Evolutionary conservation across 2,113 vertebrate species (phyloP).

Genomic region (Pachycephala philippinensis): DNA sequence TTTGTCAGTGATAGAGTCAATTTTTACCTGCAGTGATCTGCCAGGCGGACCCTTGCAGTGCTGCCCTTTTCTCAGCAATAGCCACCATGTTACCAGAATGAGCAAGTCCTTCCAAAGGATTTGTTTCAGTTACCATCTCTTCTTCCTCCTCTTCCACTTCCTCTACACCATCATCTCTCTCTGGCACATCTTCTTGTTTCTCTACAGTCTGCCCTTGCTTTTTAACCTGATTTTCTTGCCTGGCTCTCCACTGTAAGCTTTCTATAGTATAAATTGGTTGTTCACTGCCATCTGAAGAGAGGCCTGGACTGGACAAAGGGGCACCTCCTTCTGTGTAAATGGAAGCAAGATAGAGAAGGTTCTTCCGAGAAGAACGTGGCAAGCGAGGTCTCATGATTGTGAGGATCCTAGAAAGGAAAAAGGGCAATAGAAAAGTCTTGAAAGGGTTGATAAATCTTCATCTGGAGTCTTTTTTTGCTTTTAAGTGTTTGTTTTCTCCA

Average conservation of each 20-base stretch:
- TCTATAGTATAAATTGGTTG: constrained; percentile 88
- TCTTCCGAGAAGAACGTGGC: constrained; percentile 77
- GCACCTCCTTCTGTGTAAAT: constrained; percentile 85
- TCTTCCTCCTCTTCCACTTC: constrained; percentile 60
- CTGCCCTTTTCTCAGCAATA: constrained; percentile 74
- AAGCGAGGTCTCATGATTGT: constrained; percentile 84
- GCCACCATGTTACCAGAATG: constrained; percentile 57
- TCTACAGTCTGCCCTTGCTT: constrained; percentile 13
- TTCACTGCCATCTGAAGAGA: constrained; percentile 25
- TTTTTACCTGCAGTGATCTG: constrained; percentile 80
- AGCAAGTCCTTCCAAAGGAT: constrained; percentile 55
- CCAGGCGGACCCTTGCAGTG: constrained; percentile 85
- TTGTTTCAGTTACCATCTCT: constrained; percentile 59
- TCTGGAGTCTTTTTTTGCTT: neutral
- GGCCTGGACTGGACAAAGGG: neutral
- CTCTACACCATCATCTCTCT: constrained; percentile 6
- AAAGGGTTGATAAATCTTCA: neutral
- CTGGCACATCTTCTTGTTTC: neutral
- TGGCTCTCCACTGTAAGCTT: constrained; percentile 78
- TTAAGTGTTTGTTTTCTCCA: neutral
- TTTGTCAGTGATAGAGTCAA: neutral
- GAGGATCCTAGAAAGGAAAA: constrained; percentile 77
- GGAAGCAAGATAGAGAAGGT: constrained; percentile 83
- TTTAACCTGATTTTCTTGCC: constrained; percentile 45
- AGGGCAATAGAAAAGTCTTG: neutral